Percentiles rank a stretch among this genome's conserved stretches.
Evolutionary conservation across 2,888 invertebrate species (phyloP).

Genomic region (Lasioglossum calceatum): DNA sequence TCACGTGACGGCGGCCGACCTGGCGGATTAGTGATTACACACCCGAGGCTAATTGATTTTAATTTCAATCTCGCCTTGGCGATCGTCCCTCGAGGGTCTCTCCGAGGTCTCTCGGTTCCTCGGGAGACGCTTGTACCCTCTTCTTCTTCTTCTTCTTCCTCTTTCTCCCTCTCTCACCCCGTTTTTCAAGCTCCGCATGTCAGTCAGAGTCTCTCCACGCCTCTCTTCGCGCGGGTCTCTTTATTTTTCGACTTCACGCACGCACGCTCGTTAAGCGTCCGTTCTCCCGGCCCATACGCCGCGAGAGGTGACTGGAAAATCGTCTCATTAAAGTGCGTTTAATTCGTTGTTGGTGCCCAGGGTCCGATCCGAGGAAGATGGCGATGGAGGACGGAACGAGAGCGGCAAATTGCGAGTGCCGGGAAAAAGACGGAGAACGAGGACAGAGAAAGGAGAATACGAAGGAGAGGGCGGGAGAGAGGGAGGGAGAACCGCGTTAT

Average conservation of each 20-base stretch:
- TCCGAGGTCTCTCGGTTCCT: not conserved
- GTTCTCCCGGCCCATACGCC: conserved; percentile 48
- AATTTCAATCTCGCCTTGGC: conserved; percentile 67
- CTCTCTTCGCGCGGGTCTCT: conserved; percentile 32
- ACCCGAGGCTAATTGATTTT: conserved; percentile 72
- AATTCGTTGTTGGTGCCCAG: conserved; percentile 49
- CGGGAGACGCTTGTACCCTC: not conserved
- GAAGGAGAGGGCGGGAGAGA: not conserved
- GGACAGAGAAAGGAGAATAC: conserved; percentile 23
- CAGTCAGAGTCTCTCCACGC: conserved; percentile 6
- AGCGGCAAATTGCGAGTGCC: conserved; percentile 58
- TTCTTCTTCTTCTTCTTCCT: not conserved
- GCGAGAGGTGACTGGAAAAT: conserved; percentile 70
- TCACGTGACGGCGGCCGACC: conserved; percentile 55
- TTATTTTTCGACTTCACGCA: conserved; percentile 66
- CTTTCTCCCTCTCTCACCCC: not conserved
- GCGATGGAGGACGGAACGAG: not conserved
- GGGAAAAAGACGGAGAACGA: conserved; percentile 5
- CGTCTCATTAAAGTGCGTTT: conserved; percentile 66
- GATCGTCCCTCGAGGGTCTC: conserved; percentile 26
- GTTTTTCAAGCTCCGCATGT: conserved; percentile 4
- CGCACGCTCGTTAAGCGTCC: conserved; percentile 61
- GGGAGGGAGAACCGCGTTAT: conserved; percentile 60
- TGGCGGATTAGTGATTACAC: conserved; percentile 68
- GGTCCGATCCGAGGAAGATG: not conserved